phyloP scores from a whole-genome alignment of 2,888 invertebrate species.

The Ophion obscuratus region DNA sequence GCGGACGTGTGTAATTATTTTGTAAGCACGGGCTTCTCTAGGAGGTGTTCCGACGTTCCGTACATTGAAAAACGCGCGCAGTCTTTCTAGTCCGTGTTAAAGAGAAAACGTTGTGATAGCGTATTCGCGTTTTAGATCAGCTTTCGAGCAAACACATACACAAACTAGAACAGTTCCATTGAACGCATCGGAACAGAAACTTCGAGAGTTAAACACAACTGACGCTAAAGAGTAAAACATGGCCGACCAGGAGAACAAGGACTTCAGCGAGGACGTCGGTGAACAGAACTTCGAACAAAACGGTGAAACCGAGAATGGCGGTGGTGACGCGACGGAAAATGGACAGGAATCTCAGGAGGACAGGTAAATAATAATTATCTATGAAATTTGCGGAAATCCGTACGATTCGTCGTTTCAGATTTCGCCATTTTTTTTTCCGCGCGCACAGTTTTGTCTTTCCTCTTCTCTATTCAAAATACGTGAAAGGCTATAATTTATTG shows the following conservation, averaged over 20 bases:
- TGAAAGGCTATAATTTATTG: slow-evolving; percentile 23
- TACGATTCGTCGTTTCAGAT: slow-evolving; percentile 16
- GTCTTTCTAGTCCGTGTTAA: slow-evolving; percentile 59
- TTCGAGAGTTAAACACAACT: slow-evolving; percentile 51
- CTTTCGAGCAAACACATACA: neutral
- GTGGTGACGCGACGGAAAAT: slow-evolving; percentile 89
- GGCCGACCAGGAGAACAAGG: slow-evolving; percentile 83
- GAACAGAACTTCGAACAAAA: slow-evolving; percentile 88
- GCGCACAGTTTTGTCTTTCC: slow-evolving; percentile 5
- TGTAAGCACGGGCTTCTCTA: slow-evolving; percentile 48
- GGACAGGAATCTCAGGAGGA: slow-evolving; percentile 85
- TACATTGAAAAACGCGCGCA: slow-evolving; percentile 25
- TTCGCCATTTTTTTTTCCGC: slow-evolving; percentile 13
- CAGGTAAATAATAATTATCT: slow-evolving; percentile 78
- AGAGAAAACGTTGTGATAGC: slow-evolving; percentile 37
- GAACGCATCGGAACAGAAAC: slow-evolving; percentile 25
- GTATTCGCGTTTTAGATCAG: slow-evolving; percentile 19
- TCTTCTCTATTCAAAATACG: slow-evolving; percentile 14
- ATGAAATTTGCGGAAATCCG: neutral
- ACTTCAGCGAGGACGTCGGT: slow-evolving; percentile 84
- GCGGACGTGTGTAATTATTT: slow-evolving; percentile 74
- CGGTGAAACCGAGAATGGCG: slow-evolving; percentile 85
- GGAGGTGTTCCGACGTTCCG: slow-evolving; percentile 40
- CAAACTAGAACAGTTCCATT: neutral
- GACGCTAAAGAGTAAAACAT: slow-evolving; percentile 71